Evolutionary conservation across 2,113 vertebrate species (phyloP).

Genomic region (Aramus guarauna): DNA sequence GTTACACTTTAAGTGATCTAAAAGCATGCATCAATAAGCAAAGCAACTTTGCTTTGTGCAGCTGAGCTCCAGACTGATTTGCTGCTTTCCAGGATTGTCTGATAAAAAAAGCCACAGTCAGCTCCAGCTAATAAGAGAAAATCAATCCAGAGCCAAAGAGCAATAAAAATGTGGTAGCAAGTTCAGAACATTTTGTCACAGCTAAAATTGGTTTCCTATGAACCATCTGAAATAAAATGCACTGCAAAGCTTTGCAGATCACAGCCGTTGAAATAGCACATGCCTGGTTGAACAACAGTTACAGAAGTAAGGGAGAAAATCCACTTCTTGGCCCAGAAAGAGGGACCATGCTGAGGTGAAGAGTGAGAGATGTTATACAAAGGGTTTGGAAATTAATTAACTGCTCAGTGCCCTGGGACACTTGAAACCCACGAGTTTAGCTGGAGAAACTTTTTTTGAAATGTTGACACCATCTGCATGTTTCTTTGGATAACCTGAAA

Average conservation of each 20-base stretch:
- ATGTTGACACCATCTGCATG: not conserved
- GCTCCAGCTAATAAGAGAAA: conserved; percentile 48
- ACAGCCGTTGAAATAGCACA: not conserved
- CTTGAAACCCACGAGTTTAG: not conserved
- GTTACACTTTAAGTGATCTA: conserved; percentile 33
- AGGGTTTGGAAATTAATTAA: not conserved
- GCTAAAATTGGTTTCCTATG: conserved; percentile 52
- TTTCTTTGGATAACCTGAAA: not conserved
- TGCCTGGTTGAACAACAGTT: not conserved
- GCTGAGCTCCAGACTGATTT: conserved; percentile 41
- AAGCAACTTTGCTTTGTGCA: conserved; percentile 19
- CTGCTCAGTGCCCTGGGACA: not conserved
- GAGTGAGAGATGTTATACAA: not conserved
- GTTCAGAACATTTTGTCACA: conserved; percentile 65
- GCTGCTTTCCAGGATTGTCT: conserved; percentile 47
- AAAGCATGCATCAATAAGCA: conserved; percentile 46
- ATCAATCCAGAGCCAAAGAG: conserved; percentile 56
- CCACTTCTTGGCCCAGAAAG: not conserved
- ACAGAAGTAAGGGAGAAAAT: not conserved
- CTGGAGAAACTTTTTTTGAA: not conserved
- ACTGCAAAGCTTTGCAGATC: not conserved
- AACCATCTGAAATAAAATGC: conserved; percentile 32
- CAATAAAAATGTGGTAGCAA: conserved; percentile 55
- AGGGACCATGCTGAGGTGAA: not conserved
- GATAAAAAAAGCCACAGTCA: conserved; percentile 54